Conservation (phyloP, 2,888 invertebrate genomes). For the Scaptomyza reducta region DNA sequence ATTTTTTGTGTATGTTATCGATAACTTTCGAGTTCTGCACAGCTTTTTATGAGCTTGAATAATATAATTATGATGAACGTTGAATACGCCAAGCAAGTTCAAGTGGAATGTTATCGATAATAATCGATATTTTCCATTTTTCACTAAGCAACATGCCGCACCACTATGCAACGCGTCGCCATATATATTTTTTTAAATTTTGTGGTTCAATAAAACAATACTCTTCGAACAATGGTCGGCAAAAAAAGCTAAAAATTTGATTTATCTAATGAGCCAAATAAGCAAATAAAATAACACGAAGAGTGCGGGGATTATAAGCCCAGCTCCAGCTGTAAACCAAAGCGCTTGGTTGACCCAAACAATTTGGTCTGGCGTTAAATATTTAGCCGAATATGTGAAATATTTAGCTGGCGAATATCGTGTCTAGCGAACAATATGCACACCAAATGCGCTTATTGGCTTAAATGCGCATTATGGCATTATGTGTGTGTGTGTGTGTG, state of each 20-base stretch:
- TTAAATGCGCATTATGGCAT: slow-evolving; percentile 33
- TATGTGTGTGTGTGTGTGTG: too few species aligned
- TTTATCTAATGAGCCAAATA: slow-evolving; percentile 55
- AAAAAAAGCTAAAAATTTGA: slow-evolving; percentile 17
- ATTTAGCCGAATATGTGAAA: background rate
- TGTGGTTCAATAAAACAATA: slow-evolving; percentile 62
- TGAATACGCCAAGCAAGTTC: background rate
- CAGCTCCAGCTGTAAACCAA: slow-evolving; percentile 3
- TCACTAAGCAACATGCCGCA: background rate
- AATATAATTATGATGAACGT: background rate
- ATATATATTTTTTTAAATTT: slow-evolving; percentile 4
- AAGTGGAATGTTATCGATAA: background rate
- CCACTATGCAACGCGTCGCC: slow-evolving; percentile 5
- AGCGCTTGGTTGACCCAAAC: background rate
- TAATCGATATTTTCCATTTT: background rate
- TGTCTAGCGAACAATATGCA: too few species aligned
- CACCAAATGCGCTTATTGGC: slow-evolving; percentile 53
- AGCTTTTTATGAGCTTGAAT: background rate
- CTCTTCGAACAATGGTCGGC: slow-evolving; percentile 26
- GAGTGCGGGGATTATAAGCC: background rate
- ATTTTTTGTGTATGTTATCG: too few species aligned
- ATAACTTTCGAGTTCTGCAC: background rate
- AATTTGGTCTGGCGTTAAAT: slow-evolving; percentile 26
- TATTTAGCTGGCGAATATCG: background rate
- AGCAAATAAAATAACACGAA: slow-evolving; percentile 20